Conservation (phyloP, 23 tunicate species). For the Trididemnum clinides region DNA sequence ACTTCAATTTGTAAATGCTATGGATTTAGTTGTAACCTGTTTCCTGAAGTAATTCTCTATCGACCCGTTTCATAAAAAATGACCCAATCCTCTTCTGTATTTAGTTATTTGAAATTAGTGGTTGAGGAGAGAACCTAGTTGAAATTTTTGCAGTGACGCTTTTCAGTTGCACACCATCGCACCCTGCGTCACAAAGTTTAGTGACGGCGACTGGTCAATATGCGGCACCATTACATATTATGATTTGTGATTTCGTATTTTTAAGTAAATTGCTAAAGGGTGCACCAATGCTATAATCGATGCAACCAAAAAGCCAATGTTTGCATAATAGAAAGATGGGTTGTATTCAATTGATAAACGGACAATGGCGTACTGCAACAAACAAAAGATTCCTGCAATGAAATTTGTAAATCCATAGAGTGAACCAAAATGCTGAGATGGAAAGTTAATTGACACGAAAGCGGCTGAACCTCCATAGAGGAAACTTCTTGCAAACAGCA, state of each 20-base stretch:
- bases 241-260: neutral
- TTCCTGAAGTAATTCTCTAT: no score
- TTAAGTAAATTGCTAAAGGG: slow-evolving; percentile 1
- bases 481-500: neutral
- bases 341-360: neutral
- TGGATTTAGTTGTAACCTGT: no score
- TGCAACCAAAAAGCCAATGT: slow-evolving; percentile 5
- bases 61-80: no score
- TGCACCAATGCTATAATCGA: neutral
- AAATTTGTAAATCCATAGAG: slow-evolving; percentile 19
- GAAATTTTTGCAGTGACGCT: no score
- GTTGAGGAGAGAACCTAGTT: no score
- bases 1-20: no score
- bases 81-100: no score
- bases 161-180: no score
- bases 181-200: no score
- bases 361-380: slow-evolving; percentile 30
- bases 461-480: slow-evolving; percentile 32
- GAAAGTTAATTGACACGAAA: slow-evolving; percentile 24
- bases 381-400: slow-evolving; percentile 11
- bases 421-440: slow-evolving; percentile 38
- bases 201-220: no score
- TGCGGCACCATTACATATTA: no score
- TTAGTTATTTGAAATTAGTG: no score
- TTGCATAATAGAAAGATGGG: neutral